Percentiles rank a stretch among this genome's conserved stretches.
Evolutionary conservation across 1,140 invertebrate species (phyloP).

Genomic region (Lepidostoma basale): DNA sequence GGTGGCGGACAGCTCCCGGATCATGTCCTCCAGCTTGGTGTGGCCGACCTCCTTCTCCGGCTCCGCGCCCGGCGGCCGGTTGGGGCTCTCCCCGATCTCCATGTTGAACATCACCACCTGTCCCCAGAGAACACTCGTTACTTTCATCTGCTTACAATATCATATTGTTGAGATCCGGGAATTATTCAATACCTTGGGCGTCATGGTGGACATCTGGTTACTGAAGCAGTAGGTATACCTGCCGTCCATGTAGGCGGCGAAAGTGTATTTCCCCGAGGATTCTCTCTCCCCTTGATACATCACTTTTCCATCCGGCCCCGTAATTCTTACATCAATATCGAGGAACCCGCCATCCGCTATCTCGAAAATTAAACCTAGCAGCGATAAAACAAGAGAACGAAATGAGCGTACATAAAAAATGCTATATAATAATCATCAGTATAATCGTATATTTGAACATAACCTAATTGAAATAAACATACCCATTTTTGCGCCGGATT

Average conservation of each 20-base stretch:
- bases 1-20: conserved; percentile 88
- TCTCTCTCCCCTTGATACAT: conserved; percentile 93
- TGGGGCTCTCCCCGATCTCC: conserved; percentile 85
- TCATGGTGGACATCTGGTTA: conserved; percentile 99
- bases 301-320: conserved; percentile 87
- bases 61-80: conserved; percentile 63
- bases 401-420: background rate
- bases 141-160: background rate
- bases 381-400: conserved; percentile 5
- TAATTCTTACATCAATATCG: conserved; percentile 97
- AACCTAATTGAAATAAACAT: conserved; percentile 48
- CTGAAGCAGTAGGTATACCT: conserved; percentile 98
- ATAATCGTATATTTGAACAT: background rate
- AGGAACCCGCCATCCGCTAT: conserved; percentile 99
- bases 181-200: conserved; percentile 78
- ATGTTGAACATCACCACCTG: conserved; percentile 93
- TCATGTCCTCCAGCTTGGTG: conserved; percentile 96
- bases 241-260: conserved; percentile 90
- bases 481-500: conserved; percentile 89
- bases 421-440: no score
- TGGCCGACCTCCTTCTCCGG: conserved; percentile 69
- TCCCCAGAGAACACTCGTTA: background rate
- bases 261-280: conserved; percentile 98
- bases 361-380: conserved; percentile 91
- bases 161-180: no score